Base-by-base conservation (phyloP, 2,113 vertebrate genomes). In the Promerops cafer region DNA sequence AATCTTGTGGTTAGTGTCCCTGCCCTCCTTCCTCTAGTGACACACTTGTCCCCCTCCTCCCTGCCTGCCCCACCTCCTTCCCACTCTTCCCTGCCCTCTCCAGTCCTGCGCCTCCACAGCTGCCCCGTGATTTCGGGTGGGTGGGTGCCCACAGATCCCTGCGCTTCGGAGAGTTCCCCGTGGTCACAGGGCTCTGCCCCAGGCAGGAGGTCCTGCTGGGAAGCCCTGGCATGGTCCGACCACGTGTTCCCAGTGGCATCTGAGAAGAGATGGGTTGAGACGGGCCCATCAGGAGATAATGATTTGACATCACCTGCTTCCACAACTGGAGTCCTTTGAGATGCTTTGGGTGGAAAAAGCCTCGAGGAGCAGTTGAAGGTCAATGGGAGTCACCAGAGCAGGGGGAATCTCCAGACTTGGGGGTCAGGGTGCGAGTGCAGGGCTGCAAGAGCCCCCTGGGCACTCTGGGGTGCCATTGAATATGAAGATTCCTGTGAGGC, bases 1-100 rank as follows among this genome's bases (percentile, higher is more conserved):
- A 99, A 98, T 98, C 99, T 99, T 98, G 98, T 99, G 98, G 98
- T 98, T 98, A 98, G 98, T 98, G 92, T 97, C 84, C 95, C 97
- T 97, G 90, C 97, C 96, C 97, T 97, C 96, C 97, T 97, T 96
- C 95, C 96, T 98, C 96, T 97, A 97, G 98, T 97, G 95, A 96
- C 93, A 94, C 97, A 96, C 97, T 97, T 65, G 82, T 81, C 59
- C 74, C 94, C 54, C 92, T 91, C 96, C 95, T 83, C 92, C 89
- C 87, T 45, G 24, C 72, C 94, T 31, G n/a, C 26, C 44, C 60
- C 57, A 72, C 39, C 54, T 42, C 35, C 53, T 31, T 49, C 54
- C 65, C 44, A 13, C 35, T 30, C 66, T 75, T 42, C 45, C 88
- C 88, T 74, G 40, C 54, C 84, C 66, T 70, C 24, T 35, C 44